phyloP scores from a whole-genome alignment of 2,888 invertebrate genomes.

The Blastobasis adustella region DNA sequence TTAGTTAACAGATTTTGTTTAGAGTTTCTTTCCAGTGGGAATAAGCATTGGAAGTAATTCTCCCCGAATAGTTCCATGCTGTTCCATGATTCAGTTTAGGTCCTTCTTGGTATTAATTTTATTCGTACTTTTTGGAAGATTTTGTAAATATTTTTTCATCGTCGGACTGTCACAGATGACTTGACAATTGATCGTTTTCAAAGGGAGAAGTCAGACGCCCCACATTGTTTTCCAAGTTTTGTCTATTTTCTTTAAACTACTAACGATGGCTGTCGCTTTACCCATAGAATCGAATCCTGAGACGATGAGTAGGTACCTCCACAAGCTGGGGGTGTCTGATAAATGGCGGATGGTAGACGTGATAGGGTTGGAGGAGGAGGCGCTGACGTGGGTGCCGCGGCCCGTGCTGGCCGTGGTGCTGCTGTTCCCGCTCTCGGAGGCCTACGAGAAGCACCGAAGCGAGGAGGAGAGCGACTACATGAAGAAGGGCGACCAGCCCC shows the following conservation, averaged over 20 bases:
- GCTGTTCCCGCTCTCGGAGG: conserved; percentile 88
- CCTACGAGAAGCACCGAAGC: conserved; percentile 80
- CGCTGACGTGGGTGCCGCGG: conserved; percentile 87
- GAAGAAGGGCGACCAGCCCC: conserved; percentile 69
- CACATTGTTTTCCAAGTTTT: too few species aligned
- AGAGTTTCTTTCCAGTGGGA: too few species aligned
- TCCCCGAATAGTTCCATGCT: too few species aligned
- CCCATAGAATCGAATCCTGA: conserved; percentile 77
- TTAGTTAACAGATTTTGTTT: too few species aligned
- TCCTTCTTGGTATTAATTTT: too few species aligned
- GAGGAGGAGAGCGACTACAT: conserved; percentile 77
- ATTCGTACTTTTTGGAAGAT: too few species aligned
- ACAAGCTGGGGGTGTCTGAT: conserved; percentile 85
- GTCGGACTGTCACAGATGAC: too few species aligned
- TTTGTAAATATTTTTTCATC: too few species aligned
- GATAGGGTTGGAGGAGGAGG: conserved; percentile 90
- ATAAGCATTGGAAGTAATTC: too few species aligned
- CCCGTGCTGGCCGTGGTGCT: conserved; percentile 91
- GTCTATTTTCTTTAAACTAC: not conserved
- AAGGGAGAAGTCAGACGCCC: too few species aligned
- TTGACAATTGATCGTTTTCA: too few species aligned
- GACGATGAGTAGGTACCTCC: conserved; percentile 80
- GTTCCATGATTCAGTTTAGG: too few species aligned
- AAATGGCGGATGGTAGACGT: conserved; percentile 92
- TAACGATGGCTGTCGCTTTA: conserved; percentile 38